phyloP scores from a whole-genome alignment of 1,140 invertebrate genomes.

The Camponotus vicinus region DNA sequence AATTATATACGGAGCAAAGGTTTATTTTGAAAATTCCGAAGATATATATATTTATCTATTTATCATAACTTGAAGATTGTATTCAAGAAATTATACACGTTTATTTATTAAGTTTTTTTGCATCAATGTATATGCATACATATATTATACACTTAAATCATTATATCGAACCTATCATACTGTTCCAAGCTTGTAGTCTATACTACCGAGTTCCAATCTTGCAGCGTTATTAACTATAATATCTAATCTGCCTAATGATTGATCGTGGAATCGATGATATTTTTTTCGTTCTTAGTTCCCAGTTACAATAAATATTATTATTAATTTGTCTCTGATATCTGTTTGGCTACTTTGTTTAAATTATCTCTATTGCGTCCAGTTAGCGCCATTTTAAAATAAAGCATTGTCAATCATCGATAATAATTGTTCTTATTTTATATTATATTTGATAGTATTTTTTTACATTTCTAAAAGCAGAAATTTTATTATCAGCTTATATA shows the following conservation, averaged over 20 bases:
- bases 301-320: constrained; percentile 84
- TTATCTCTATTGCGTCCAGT: constrained; percentile 92
- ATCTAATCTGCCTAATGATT: constrained; percentile 91
- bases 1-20: constrained; percentile 94
- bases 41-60: background rate
- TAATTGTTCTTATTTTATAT: no score
- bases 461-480: no score
- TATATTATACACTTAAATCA: background rate
- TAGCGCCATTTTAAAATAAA: constrained; percentile 83
- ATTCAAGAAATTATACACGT: no score
- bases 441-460: no score
- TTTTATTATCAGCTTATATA: no score
- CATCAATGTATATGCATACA: background rate
- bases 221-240: constrained; percentile 96
- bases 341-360: constrained; percentile 88
- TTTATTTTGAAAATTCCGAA: constrained; percentile 93
- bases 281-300: constrained; percentile 91
- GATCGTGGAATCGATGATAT: constrained; percentile 90
- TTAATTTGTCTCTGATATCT: constrained; percentile 81
- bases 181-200: constrained; percentile 93
- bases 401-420: no score
- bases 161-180: constrained; percentile 88
- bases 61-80: background rate
- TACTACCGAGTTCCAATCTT: constrained; percentile 92
- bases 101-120: no score